Conservation (phyloP, 2,113 vertebrate species). For the Otus sunia region DNA sequence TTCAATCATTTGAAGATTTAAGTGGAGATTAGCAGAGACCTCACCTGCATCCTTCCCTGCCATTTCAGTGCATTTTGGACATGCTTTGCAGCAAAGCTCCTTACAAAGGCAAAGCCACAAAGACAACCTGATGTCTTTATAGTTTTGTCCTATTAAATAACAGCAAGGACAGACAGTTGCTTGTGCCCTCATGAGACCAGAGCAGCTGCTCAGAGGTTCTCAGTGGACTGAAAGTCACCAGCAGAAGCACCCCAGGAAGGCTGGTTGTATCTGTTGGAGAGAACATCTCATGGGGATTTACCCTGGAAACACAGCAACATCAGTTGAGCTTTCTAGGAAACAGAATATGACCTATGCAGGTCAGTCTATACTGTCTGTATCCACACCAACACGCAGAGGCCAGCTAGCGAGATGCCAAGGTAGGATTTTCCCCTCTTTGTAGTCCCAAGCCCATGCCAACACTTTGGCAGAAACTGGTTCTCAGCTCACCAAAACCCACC, state of each 20-base stretch:
- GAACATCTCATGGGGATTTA: not conserved
- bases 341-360: no score
- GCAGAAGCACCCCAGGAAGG: not conserved
- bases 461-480: not conserved
- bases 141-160: not conserved
- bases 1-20: not conserved
- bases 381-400: not conserved
- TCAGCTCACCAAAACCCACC: not conserved
- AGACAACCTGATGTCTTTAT: not conserved
- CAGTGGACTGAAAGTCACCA: not conserved
- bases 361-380: not conserved
- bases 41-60: not conserved
- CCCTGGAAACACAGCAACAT: not conserved
- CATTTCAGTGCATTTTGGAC: not conserved
- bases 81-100: not conserved
- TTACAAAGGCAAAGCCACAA: not conserved
- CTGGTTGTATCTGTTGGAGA: not conserved
- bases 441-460: not conserved
- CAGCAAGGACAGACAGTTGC: not conserved
- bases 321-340: not conserved
- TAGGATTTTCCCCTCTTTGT: not conserved
- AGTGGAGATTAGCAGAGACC: not conserved
- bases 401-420: not conserved
- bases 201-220: not conserved
- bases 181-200: not conserved